phyloP scores from a whole-genome alignment of 2,888 invertebrate species.

The Tetragonula carbonaria region DNA sequence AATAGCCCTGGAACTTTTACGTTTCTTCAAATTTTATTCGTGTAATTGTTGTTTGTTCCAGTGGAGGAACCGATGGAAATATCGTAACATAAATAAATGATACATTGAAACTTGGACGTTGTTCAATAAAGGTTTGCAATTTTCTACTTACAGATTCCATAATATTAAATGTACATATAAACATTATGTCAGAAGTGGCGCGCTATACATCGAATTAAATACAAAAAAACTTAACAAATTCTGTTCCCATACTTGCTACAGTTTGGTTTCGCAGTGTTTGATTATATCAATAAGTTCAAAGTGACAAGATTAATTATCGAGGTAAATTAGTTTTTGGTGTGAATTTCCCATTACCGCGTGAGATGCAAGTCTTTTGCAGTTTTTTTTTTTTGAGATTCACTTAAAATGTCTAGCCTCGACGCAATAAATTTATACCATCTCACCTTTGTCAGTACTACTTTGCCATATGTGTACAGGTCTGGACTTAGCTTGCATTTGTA shows the following conservation, averaged over 20 bases:
- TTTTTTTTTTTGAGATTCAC: not conserved
- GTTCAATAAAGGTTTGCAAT: conserved; percentile 27
- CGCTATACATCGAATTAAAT: conserved; percentile 54
- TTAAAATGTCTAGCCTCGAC: not conserved
- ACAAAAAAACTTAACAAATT: conserved; percentile 55
- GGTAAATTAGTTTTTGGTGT: conserved; percentile 76
- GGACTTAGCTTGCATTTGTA: not conserved
- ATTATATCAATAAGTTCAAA: conserved; percentile 32
- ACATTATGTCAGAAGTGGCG: conserved; percentile 32
- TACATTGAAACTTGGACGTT: conserved; percentile 5
- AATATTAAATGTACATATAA: not conserved
- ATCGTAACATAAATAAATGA: conserved; percentile 61
- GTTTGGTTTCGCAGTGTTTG: conserved; percentile 32
- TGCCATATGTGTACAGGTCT: not conserved
- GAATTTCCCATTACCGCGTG: conserved; percentile 65
- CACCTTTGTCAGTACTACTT: conserved; percentile 1
- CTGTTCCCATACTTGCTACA: conserved; percentile 9
- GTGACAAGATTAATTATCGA: conserved; percentile 40
- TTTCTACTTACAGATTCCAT: conserved; percentile 3
- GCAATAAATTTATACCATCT: conserved; percentile 13
- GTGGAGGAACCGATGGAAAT: conserved; percentile 78
- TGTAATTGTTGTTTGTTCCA: conserved; percentile 62
- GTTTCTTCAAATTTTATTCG: not conserved
- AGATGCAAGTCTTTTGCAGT: conserved; percentile 14
- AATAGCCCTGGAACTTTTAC: not conserved